These are phyloP conservation scores for Rhinogobius similis DNA, from an alignment of 2,113 vertebrate genomes.

Conservation along the genomic window DNA sequence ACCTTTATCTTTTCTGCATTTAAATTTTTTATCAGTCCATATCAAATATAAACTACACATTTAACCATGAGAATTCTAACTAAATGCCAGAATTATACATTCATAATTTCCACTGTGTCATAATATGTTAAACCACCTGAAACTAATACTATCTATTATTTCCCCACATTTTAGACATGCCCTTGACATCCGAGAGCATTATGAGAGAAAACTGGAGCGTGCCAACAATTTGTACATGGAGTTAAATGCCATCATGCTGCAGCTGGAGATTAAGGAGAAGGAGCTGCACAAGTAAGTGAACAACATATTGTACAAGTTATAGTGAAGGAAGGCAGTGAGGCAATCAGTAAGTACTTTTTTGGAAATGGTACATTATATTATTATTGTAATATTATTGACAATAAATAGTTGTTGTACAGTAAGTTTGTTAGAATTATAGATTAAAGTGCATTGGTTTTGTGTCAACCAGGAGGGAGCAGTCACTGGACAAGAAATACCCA, in stretches of 20 bases:
- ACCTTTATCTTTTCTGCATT: no score
- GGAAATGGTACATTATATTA: neutral
- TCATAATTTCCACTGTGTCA: no score
- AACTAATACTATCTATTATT: neutral
- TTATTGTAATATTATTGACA: no score
- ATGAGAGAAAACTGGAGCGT: conserved; percentile 92
- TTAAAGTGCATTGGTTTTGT: conserved; percentile 35
- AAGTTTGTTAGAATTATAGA: neutral
- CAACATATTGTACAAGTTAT: neutral
- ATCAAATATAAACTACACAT: no score
- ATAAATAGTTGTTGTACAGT: neutral
- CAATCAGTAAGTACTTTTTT: neutral
- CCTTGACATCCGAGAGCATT: conserved; percentile 95
- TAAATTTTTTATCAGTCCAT: no score
- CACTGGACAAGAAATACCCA: conserved; percentile 91
- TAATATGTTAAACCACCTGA: no score
- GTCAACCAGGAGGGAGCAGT: conserved; percentile 87
- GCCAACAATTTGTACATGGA: conserved; percentile 99
- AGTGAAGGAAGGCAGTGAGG: neutral
- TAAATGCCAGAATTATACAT: no score
- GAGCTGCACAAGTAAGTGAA: conserved; percentile 87
- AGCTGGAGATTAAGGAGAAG: conserved; percentile 95
- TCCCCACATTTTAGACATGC: conserved; percentile 82
- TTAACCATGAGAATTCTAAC: no score
- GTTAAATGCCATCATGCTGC: conserved; percentile 94